Evolutionary conservation across 2,888 invertebrate genomes (phyloP).

Genomic region (Trachelus stipa): DNA sequence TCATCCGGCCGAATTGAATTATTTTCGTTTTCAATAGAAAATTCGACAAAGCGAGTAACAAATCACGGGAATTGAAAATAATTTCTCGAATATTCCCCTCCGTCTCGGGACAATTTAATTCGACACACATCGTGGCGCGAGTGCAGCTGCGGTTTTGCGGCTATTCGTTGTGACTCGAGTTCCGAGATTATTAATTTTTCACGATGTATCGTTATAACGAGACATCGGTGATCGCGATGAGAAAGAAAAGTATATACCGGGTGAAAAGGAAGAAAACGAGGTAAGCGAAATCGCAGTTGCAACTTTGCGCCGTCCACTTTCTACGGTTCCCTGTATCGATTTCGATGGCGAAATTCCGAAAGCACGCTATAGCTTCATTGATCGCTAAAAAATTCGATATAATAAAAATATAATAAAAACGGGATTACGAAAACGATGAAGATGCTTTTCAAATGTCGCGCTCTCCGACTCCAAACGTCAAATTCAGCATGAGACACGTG

Average conservation of each 20-base stretch:
- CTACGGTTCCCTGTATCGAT: background rate
- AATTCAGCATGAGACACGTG: background rate
- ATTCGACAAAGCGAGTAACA: background rate
- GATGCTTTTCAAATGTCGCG: background rate
- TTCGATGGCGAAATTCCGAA: background rate
- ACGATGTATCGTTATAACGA: background rate
- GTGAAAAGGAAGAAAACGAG: background rate
- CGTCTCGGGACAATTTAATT: background rate
- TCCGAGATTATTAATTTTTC: background rate
- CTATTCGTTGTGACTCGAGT: background rate
- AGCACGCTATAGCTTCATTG: background rate
- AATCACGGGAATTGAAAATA: background rate
- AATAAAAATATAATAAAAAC: background rate
- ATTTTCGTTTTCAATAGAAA: background rate
- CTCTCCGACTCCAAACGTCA: background rate
- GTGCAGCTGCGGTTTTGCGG: background rate
- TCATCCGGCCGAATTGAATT: background rate
- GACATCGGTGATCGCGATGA: background rate
- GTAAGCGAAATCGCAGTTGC: background rate
- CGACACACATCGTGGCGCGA: background rate
- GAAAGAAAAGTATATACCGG: background rate
- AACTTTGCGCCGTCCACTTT: background rate
- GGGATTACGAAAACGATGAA: background rate
- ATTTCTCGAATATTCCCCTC: background rate
- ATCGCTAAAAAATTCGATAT: background rate